A percentile compares a stretch with the other conserved stretches of the same genome.
Conservation (phyloP, 2,113 vertebrate species). For the Baryphthengus martii region DNA sequence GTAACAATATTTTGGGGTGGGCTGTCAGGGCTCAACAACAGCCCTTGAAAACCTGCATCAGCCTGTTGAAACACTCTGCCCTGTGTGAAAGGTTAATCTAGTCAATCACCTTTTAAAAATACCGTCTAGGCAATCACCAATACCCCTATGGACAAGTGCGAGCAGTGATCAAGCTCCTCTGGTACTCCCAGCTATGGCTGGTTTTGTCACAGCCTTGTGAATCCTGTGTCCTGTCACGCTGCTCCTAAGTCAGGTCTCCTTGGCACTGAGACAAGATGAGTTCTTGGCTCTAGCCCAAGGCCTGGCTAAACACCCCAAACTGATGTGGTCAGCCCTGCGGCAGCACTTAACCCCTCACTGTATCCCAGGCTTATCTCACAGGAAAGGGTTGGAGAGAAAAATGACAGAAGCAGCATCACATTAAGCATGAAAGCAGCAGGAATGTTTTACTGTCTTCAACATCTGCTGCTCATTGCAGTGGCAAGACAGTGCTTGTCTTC, state of each 20-base stretch:
- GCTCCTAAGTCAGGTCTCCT: background rate
- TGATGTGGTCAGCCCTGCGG: background rate
- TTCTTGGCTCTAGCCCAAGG: background rate
- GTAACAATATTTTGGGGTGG: background rate
- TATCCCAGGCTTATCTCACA: background rate
- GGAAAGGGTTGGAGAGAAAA: rapidly evolving
- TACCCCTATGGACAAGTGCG: background rate
- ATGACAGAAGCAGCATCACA: background rate
- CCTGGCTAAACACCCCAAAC: background rate
- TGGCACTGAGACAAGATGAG: background rate
- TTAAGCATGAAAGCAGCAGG: background rate
- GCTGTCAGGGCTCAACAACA: background rate
- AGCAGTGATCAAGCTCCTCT: background rate
- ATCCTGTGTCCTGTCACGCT: rapidly evolving
- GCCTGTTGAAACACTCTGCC: background rate
- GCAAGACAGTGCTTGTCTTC: rapidly evolving
- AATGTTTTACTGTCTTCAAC: background rate
- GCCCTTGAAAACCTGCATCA: background rate
- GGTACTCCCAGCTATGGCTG: background rate
- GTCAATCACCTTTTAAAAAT: background rate
- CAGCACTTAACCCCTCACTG: background rate
- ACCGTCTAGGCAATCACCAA: background rate
- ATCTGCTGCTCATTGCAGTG: background rate
- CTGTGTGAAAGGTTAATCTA: background rate
- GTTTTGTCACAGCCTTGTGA: background rate